phyloP scores from a whole-genome alignment of 1,140 invertebrate genomes.

The Amphibalanus amphitrite region DNA sequence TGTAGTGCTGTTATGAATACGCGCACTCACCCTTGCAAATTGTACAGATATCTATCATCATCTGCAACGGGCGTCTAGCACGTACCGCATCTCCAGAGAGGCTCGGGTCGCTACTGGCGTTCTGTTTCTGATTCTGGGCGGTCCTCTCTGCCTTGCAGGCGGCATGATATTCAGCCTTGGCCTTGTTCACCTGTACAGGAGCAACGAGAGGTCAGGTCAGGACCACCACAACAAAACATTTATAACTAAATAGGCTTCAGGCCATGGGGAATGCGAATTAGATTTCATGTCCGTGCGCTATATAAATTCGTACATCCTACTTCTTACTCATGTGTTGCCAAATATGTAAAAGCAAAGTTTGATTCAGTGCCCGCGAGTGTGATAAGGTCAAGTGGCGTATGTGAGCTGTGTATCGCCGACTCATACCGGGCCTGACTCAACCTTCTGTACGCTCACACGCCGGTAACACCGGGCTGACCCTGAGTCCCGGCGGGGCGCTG shows the following conservation, averaged over 20 bases:
- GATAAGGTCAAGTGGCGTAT: background rate
- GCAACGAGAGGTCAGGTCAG: too few relatives aligned
- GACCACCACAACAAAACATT: background rate
- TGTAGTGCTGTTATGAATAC: too few relatives aligned
- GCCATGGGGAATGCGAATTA: background rate
- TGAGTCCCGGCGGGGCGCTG: too few relatives aligned
- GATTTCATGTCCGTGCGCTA: background rate
- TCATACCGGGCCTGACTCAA: too few relatives aligned
- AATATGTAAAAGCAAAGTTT: background rate
- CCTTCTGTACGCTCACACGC: too few relatives aligned
- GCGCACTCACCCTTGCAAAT: too few relatives aligned
- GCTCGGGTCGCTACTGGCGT: slow-evolving; percentile 81
- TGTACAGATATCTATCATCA: too few relatives aligned
- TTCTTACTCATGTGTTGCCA: background rate
- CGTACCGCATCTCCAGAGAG: slow-evolving; percentile 85
- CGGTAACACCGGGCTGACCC: too few relatives aligned
- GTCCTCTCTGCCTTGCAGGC: slow-evolving; percentile 91
- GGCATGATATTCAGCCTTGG: slow-evolving; percentile 82
- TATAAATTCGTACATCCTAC: background rate
- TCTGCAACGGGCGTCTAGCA: too few relatives aligned
- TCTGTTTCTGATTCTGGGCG: slow-evolving; percentile 88
- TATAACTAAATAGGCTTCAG: too few relatives aligned
- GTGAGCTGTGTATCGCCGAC: background rate
- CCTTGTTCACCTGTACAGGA: slow-evolving; percentile 46
- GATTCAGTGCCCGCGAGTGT: too few relatives aligned